Conservation (phyloP, 1,140 invertebrate genomes). For the Polypedilum pembai region DNA sequence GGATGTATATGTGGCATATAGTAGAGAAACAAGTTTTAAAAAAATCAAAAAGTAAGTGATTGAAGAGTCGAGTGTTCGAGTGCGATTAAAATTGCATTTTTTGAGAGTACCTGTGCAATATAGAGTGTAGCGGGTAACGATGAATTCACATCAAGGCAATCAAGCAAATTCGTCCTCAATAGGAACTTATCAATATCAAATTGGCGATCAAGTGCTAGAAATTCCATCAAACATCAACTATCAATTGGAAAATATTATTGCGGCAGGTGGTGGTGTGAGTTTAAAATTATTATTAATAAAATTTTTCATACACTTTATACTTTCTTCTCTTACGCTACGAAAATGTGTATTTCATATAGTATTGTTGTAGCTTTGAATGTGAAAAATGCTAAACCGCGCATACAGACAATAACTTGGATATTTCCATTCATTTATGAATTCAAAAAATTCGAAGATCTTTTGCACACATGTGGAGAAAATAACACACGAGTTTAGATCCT, state of each 20-base stretch:
- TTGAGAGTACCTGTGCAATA: too few species aligned
- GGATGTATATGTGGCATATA: conserved; percentile 26
- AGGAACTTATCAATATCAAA: conserved; percentile 21
- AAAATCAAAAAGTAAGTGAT: background rate
- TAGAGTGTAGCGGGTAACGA: background rate
- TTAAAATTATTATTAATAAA: background rate
- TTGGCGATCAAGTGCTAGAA: conserved; percentile 23
- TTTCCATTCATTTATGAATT: background rate
- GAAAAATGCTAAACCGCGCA: too few species aligned
- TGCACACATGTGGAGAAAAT: too few species aligned
- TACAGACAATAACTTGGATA: background rate
- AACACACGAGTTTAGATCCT: conserved; percentile 26
- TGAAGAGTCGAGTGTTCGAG: background rate
- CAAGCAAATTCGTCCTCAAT: background rate
- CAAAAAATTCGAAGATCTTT: too few species aligned
- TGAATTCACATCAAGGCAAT: conserved; percentile 20
- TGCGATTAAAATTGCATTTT: background rate
- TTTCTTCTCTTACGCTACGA: too few species aligned
- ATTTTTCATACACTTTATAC: background rate
- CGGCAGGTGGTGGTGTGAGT: conserved; percentile 20
- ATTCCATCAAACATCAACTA: conserved; percentile 23
- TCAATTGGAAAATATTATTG: conserved; percentile 25
- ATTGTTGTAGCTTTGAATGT: too few species aligned
- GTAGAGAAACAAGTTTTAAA: background rate
- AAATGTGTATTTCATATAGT: too few species aligned